Conservation (phyloP, 2,888 invertebrate species). For the Acholoe squamosa region DNA sequence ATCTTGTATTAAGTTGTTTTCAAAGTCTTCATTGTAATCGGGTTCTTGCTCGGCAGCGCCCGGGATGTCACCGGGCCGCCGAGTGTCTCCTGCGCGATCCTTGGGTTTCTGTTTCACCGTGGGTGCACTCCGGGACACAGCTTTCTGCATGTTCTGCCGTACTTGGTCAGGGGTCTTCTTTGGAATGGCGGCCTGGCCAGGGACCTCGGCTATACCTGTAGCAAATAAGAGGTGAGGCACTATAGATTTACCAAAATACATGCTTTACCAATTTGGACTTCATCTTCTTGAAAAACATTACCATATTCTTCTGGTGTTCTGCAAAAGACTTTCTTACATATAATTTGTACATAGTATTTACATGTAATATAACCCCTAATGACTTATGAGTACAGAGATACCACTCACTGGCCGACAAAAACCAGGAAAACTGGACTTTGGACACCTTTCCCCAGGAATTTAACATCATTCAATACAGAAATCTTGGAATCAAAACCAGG, state of each 20-base stretch:
- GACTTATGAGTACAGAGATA: neutral
- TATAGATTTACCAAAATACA: no score
- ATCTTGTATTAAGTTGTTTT: conserved; percentile 64
- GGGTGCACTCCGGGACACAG: conserved; percentile 67
- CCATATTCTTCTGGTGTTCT: no score
- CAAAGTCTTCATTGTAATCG: conserved; percentile 69
- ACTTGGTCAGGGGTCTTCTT: conserved; percentile 66
- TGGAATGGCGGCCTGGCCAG: conserved; percentile 68
- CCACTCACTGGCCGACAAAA: neutral
- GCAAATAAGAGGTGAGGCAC: no score
- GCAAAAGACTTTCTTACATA: no score
- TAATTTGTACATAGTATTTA: neutral
- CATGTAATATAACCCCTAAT: neutral
- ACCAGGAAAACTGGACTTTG: no score
- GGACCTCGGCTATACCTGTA: conserved; percentile 56
- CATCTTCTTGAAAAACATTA: no score
- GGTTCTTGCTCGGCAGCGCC: conserved; percentile 25
- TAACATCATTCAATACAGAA: no score
- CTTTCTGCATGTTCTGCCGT: conserved; percentile 77
- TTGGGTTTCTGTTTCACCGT: conserved; percentile 58
- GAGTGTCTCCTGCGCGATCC: neutral
- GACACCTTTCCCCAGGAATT: neutral
- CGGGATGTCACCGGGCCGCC: neutral
- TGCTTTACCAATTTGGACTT: no score
- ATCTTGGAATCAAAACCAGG: no score